Evolutionary conservation across 2,888 invertebrate genomes (phyloP), one percentile per base, ranked within the genome.

Genomic region (Drosophila rubida): DNA sequence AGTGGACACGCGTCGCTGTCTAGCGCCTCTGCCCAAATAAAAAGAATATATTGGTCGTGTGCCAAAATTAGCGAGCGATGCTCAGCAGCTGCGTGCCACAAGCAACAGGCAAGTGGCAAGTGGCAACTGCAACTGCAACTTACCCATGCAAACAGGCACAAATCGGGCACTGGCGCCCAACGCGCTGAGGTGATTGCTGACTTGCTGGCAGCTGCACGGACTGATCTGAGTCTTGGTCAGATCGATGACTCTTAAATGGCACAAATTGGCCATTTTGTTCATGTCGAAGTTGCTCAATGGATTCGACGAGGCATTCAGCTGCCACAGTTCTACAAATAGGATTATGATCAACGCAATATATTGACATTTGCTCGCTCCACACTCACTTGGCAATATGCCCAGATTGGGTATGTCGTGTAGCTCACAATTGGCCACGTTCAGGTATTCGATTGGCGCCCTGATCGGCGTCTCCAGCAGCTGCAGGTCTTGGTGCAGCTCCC

Each of bases 281-380:
- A 94, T 92, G 4, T 77, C 79, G 25, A 91, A 83, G 23, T 90
- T 73, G 30, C 59, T 82, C 46, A 95, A 91, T 0, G 92, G 91
- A 88, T 95, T 95, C 46, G 91, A 87, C 0, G 95, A 95, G 41
- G 95, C 93, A 82, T 95, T 95, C 61, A 95, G 93, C 49, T 93
- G 91, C 57, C 90, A 82, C 32, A 95, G 86, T 46, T 93, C 93
- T 91, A 35, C 4, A 73, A 50, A 57, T 39, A 51, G 4, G 22
- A 8, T 14, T 37, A 37, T 37, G 35, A 37, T 37, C 35, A 30
- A 11, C 4, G 13, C 2, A 7, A 37, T n/a, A 5, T 1, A 37
- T 37, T 37, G 2, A 2, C 37, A 37, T n/a, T 4, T n/a, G 2
- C 14, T 37, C 19, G 1, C 8, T 7, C n/a, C 4, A 13, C 13